Percentiles rank a stretch among this genome's conserved stretches.
Conservation (phyloP, 2,888 invertebrate species). For the Cybosia mesomella region DNA sequence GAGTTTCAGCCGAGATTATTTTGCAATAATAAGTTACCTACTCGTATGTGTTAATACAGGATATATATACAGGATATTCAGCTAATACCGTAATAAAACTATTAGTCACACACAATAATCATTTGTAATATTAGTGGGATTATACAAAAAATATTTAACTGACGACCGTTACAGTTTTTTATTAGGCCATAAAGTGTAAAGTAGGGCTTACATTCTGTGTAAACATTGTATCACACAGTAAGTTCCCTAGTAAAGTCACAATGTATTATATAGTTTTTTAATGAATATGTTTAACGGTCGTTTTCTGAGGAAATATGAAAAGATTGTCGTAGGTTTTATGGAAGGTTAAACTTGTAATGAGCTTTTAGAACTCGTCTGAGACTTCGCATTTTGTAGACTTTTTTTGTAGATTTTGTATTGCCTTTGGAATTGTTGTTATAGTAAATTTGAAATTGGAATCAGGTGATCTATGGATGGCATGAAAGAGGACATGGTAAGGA, state of each 20-base stretch:
- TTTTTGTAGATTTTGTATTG: slow-evolving; percentile 1
- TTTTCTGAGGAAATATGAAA: slow-evolving; percentile 43
- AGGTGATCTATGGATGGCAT: too few relatives aligned
- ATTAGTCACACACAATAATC: slow-evolving; percentile 3
- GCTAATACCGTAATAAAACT: too few relatives aligned
- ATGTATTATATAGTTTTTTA: slow-evolving; percentile 41
- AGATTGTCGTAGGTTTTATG: slow-evolving; percentile 45
- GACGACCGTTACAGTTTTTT: slow-evolving; percentile 52
- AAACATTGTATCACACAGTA: slow-evolving; percentile 38
- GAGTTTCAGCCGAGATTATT: too few relatives aligned
- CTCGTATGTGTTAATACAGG: too few relatives aligned
- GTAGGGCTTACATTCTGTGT: slow-evolving; percentile 28
- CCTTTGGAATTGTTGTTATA: too few relatives aligned
- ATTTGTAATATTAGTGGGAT: slow-evolving; percentile 6
- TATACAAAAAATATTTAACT: slow-evolving; percentile 42
- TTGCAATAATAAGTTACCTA: too few relatives aligned
- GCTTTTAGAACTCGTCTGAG: slow-evolving; percentile 15
- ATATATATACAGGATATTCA: too few relatives aligned
- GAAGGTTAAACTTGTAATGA: slow-evolving; percentile 36
- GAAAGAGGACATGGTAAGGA: too few relatives aligned
- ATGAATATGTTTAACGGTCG: slow-evolving; percentile 42
- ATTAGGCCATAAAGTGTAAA: slow-evolving; percentile 53
- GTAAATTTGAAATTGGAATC: too few relatives aligned
- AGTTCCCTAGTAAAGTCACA: slow-evolving; percentile 40
- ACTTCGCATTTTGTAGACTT: neutral